Evolutionary conservation across 2,797 vertebrate genomes (phyloP), one percentile per base, ranked within the genome.

Genomic region (Peromyscus eremicus): DNA sequence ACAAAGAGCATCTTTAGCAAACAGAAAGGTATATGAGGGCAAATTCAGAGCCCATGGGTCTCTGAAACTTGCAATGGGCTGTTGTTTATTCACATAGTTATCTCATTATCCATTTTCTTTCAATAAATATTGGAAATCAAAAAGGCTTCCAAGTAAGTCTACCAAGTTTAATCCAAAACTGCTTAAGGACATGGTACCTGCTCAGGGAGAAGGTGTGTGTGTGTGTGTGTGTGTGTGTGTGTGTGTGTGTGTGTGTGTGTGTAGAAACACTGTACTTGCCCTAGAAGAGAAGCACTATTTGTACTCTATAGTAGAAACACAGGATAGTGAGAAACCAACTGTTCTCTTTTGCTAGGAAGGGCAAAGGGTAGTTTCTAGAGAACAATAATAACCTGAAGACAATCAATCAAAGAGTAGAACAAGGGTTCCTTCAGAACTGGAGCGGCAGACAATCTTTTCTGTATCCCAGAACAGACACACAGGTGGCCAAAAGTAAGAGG

Each of bases 81-180:
- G 73, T 40, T n/a, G 49, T 40, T 76, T 92, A 46, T 46, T 75
- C 32, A 37, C 79, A 62, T 25, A 14, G 92, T 91, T 68, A 87
- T 49, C 37, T 66, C 57, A 94, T 4, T 34, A 66, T 37, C 71
- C 86, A 90, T 66, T 52, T 88, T 81, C 82, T 83, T 88, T 60
- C 68, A 90, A 80, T 37, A 84, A 76, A 91, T 68, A 82, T 0
- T 81, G 29, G 5, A 75, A 37, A 93, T 73, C 43, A 92, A 70
- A 83, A 83, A 92, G 66, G 43, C 6, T 79, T 43, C 27, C 76
- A 25, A 89, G 75, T 43, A 68, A 80, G 75, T 55, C 57, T 87
- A 29, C 49, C 85, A 43, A 79, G 19, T 94, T 96, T 92, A 96
- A 94, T 70, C 76, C 60, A 85, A 94, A 91, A 88, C 66, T 84